Percentiles rank a stretch among this genome's conserved stretches.
Evolutionary conservation across 2,113 vertebrate genomes (phyloP).

Genomic region (Proteles cristata): DNA sequence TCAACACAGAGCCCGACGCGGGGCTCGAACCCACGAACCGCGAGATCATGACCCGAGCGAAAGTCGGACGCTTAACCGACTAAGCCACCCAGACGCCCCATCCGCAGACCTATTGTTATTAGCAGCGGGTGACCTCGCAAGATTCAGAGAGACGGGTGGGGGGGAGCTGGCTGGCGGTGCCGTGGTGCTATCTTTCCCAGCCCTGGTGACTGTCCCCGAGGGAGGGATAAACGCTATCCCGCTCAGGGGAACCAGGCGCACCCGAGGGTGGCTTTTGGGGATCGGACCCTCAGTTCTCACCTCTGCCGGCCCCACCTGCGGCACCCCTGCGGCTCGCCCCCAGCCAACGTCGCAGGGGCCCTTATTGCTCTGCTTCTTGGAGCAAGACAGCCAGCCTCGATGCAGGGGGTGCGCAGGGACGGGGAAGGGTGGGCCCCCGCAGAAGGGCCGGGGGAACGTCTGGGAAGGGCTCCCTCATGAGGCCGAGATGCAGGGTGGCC

Average conservation of each 20-base stretch:
- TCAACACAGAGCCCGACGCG: too few relatives aligned
- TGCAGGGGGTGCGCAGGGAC: too few relatives aligned
- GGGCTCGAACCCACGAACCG: too few relatives aligned
- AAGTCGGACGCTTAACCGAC: too few relatives aligned
- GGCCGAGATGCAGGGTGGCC: neutral
- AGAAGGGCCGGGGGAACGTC: neutral
- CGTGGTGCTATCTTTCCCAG: neutral
- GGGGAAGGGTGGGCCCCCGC: too few relatives aligned
- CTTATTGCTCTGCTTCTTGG: neutral
- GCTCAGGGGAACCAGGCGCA: neutral
- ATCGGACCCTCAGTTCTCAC: neutral
- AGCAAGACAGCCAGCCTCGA: neutral
- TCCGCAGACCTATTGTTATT: neutral
- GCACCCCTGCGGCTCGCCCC: fast-evolving
- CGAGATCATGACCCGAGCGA: too few relatives aligned
- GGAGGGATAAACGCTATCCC: neutral
- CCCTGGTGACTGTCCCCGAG: neutral
- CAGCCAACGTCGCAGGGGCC: neutral
- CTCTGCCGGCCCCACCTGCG: neutral
- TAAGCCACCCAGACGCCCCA: too few relatives aligned
- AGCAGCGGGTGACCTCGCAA: neutral
- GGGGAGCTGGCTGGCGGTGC: neutral
- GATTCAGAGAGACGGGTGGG: neutral
- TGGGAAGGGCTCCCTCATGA: neutral
- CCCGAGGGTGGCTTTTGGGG: neutral